These are phyloP conservation scores for Maniola jurtina DNA, from an alignment of 1,140 invertebrate genomes.

Conservation along the genomic window DNA sequence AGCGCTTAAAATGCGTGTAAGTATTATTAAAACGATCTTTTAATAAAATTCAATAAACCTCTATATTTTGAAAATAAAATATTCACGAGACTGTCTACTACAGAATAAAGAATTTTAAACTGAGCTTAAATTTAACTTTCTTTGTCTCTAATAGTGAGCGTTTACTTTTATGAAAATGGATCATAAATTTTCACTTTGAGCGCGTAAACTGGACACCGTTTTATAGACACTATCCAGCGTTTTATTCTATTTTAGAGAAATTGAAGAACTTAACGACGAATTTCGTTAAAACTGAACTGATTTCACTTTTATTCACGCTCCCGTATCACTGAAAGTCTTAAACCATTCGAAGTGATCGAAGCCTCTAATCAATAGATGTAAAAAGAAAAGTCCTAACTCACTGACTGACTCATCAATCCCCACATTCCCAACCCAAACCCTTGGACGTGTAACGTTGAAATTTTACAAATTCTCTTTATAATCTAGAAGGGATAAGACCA, in stretches of 20 bases:
- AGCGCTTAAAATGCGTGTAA: too few species aligned
- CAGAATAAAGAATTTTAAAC: neutral
- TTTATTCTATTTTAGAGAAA: neutral
- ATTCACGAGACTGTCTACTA: neutral
- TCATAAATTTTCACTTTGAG: conserved; percentile 3
- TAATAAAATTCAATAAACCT: too few species aligned
- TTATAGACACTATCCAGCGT: neutral
- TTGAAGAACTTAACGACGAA: neutral
- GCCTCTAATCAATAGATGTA: too few species aligned
- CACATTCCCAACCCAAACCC: too few species aligned
- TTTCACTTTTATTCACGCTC: too few species aligned
- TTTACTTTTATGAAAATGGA: conserved; percentile 7
- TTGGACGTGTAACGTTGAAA: too few species aligned
- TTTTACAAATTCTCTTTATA: too few species aligned
- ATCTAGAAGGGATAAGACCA: too few species aligned
- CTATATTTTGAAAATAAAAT: too few species aligned
- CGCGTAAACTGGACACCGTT: neutral
- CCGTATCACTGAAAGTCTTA: neutral
- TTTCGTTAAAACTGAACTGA: neutral
- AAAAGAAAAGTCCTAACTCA: too few species aligned
- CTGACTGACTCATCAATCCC: too few species aligned
- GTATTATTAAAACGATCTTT: too few species aligned
- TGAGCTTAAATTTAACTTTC: neutral
- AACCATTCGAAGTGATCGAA: neutral
- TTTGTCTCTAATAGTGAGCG: neutral